Evolutionary conservation across 1,140 invertebrate genomes (phyloP).

Genomic region (Monomorium pharaonis): DNA sequence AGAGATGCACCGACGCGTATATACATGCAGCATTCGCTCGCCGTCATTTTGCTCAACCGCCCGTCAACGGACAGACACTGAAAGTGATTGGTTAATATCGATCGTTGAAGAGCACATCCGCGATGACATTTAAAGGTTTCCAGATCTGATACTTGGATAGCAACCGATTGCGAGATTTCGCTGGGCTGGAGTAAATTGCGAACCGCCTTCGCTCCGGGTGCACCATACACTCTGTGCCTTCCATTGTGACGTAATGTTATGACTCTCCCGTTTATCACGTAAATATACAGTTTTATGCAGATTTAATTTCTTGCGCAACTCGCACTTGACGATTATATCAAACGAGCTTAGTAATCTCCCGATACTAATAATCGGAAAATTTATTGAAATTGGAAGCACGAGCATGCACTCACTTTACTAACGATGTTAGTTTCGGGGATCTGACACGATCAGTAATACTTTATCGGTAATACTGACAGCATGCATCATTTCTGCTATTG

Average conservation of each 20-base stretch:
- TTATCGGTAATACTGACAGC: too few relatives aligned
- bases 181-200: neutral
- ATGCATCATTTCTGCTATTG: too few relatives aligned
- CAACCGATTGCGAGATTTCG: slow-evolving; percentile 40
- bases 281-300: neutral
- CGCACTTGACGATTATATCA: neutral
- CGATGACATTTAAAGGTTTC: slow-evolving; percentile 53
- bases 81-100: slow-evolving; percentile 32
- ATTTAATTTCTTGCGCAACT: neutral
- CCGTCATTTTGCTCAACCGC: neutral
- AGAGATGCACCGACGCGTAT: slow-evolving; percentile 7
- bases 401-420: neutral
- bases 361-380: neutral
- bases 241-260: slow-evolving; percentile 4
- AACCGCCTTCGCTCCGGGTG: neutral
- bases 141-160: slow-evolving; percentile 36
- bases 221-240: slow-evolving; percentile 10
- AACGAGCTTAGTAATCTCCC: neutral
- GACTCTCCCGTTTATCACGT: neutral
- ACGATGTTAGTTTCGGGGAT: too few relatives aligned
- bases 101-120: neutral
- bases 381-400: slow-evolving; percentile 4
- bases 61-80: neutral
- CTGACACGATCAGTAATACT: too few relatives aligned
- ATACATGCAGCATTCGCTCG: neutral